Evolutionary conservation across 2,888 invertebrate genomes (phyloP).

Genomic region (Scaptomyza caliginosa): DNA sequence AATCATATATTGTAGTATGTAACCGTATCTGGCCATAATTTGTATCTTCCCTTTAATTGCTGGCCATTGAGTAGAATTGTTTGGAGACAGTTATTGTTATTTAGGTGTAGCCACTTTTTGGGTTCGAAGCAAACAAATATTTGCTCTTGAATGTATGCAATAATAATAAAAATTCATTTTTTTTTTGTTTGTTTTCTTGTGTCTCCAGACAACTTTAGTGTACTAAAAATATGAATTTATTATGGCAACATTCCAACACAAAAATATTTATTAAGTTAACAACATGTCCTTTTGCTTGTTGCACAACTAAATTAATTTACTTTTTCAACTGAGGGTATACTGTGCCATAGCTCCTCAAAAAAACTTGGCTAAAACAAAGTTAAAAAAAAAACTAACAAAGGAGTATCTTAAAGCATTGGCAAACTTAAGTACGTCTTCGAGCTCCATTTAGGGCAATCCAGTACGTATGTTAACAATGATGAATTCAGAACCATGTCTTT

Average conservation of each 20-base stretch:
- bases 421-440: constrained; percentile 18
- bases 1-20: constrained; percentile 75
- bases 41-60: constrained; percentile 27
- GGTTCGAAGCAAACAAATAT: background rate
- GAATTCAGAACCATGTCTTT: constrained; percentile 72
- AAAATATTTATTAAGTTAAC: background rate
- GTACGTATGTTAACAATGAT: constrained; percentile 72
- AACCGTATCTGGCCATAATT: constrained; percentile 66
- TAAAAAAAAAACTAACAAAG: background rate
- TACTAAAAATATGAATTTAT: constrained; percentile 2
- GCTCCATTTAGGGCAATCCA: constrained; percentile 48
- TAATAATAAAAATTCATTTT: background rate
- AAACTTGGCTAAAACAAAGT: background rate
- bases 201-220: background rate
- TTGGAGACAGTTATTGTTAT: constrained; percentile 26
- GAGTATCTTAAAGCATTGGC: background rate
- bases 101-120: background rate
- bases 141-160: constrained; percentile 19
- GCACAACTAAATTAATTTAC: constrained; percentile 11
- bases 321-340: background rate
- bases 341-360: too few species aligned
- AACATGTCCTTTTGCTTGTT: constrained; percentile 1
- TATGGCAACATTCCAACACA: background rate
- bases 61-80: constrained; percentile 20
- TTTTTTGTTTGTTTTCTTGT: background rate